phyloP scores from a whole-genome alignment of 2,888 invertebrate species.

The Eulithis prunata region DNA sequence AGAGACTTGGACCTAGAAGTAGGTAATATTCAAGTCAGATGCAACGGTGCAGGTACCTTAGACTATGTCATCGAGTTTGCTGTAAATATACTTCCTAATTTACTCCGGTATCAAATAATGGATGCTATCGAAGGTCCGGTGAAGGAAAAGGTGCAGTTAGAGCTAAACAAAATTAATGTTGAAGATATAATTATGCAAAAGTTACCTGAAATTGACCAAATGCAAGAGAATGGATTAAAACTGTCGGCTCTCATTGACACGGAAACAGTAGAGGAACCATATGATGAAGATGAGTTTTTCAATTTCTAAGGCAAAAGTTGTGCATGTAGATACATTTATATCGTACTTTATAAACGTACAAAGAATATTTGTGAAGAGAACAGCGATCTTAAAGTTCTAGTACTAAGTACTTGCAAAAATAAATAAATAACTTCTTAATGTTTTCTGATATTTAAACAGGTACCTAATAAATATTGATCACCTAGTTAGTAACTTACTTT shows the following conservation, averaged over 20 bases:
- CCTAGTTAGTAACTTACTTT: too few relatives aligned
- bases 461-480: too few relatives aligned
- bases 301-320: conserved; percentile 61
- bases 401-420: too few relatives aligned
- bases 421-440: too few relatives aligned
- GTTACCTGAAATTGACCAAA: conserved; percentile 86
- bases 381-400: too few relatives aligned
- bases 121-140: conserved; percentile 92
- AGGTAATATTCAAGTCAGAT: conserved; percentile 93
- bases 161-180: conserved; percentile 89
- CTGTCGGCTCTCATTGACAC: conserved; percentile 64
- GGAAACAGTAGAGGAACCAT: conserved; percentile 50
- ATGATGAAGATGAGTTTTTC: conserved; percentile 78
- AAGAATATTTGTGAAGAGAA: too few relatives aligned
- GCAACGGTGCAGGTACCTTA: conserved; percentile 93
- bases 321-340: too few relatives aligned
- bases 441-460: too few relatives aligned
- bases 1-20: conserved; percentile 91
- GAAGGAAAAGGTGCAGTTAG: conserved; percentile 88
- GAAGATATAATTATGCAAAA: conserved; percentile 89
- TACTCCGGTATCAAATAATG: conserved; percentile 94
- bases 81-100: conserved; percentile 92
- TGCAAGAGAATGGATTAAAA: conserved; percentile 77
- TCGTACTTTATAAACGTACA: too few relatives aligned
- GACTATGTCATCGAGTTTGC: conserved; percentile 93